Evolutionary conservation across 2,113 vertebrate genomes (phyloP).

Genomic region (Malurus melanocephalus): DNA sequence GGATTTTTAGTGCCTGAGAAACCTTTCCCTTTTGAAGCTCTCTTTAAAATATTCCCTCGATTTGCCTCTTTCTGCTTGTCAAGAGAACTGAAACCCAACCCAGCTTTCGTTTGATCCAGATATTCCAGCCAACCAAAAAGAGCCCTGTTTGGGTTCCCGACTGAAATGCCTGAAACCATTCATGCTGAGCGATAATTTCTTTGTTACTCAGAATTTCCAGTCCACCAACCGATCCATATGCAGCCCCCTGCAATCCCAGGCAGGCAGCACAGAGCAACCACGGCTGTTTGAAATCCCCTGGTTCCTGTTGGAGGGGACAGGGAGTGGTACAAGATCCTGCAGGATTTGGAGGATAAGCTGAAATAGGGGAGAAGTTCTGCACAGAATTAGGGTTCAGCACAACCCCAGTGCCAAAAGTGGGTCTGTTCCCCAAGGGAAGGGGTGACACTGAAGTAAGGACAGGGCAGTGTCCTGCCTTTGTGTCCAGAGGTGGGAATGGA

Average conservation of each 20-base stretch:
- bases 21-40: not conserved
- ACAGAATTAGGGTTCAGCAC: not conserved
- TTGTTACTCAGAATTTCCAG: not conserved
- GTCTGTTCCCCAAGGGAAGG: not conserved
- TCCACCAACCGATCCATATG: not conserved
- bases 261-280: not conserved
- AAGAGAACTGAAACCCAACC: not conserved
- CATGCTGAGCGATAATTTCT: not conserved
- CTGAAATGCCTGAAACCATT: not conserved
- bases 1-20: not conserved
- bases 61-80: not conserved
- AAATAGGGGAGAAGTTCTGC: not conserved
- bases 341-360: not conserved
- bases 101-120: not conserved
- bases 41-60: not conserved
- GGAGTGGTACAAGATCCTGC: rapidly evolving
- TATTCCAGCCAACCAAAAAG: not conserved
- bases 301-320: not conserved
- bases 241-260: not conserved
- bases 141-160: not conserved
- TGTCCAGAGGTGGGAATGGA: not conserved
- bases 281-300: not conserved
- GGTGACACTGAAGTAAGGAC: not conserved
- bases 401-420: not conserved
- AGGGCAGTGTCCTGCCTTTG: not conserved